Percentiles rank a stretch among this genome's conserved stretches.
Evolutionary conservation across 37 sponge, comb jelly and placozoan genomes (phyloP).

Genomic region (Spongia lamella): DNA sequence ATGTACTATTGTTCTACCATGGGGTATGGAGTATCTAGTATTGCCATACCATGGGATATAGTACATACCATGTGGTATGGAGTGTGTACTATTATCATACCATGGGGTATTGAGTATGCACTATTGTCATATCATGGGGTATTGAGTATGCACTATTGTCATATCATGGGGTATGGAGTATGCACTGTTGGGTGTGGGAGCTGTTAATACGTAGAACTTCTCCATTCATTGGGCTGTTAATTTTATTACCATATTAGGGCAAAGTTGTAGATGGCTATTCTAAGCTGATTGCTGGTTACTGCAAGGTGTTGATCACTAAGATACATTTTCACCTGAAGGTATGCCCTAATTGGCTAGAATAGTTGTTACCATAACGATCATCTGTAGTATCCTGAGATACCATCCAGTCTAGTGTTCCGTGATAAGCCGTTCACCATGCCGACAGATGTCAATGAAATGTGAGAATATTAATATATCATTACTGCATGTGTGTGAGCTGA

Average conservation of each 20-base stretch:
- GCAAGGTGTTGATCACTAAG: conserved; percentile 68
- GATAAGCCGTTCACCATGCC: conserved; percentile 61
- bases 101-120: no score
- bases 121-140: no score
- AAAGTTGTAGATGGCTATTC: conserved; percentile 67
- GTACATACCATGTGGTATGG: no score
- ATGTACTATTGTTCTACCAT: no score
- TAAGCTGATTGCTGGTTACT: conserved; percentile 75
- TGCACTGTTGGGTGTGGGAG: no score
- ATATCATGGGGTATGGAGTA: no score
- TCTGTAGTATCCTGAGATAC: conserved; percentile 74
- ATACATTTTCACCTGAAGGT: conserved; percentile 81
- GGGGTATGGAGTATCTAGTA: no score
- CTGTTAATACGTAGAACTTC: no score
- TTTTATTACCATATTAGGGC: conserved; percentile 22
- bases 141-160: no score
- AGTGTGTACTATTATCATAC: no score
- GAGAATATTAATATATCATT: neutral
- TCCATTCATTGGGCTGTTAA: no score
- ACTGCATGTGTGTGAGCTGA: neutral
- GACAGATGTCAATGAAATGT: conserved; percentile 31
- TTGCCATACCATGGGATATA: no score
- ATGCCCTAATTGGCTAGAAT: neutral
- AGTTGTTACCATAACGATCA: neutral
- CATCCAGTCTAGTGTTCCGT: conserved; percentile 52